These are phyloP conservation scores for Aurelia coerulea DNA, from an alignment of 30 jellyfish, hydroid and myxozoan genomes.

Conservation along the genomic window DNA sequence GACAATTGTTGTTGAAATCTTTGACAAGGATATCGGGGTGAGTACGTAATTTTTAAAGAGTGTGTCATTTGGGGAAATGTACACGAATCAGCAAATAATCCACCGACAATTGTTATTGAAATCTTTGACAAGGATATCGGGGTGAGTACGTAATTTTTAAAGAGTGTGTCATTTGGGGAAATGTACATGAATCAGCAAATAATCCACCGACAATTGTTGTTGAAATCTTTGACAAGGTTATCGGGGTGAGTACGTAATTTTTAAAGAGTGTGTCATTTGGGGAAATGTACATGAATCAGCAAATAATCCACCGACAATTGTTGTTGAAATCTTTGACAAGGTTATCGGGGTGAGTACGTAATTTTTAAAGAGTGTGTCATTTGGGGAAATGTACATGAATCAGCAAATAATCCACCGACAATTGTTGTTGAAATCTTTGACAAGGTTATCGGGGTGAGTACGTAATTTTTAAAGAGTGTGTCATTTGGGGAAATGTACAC, in stretches of 20 bases:
- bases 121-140: constrained; percentile 67
- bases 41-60: constrained; percentile 55
- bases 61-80: constrained; percentile 92
- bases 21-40: constrained; percentile 46
- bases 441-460: not conserved
- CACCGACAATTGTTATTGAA: constrained; percentile 90
- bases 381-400: constrained; percentile 91
- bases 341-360: too few relatives aligned
- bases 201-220: constrained; percentile 91
- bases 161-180: constrained; percentile 92
- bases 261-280: constrained; percentile 86
- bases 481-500: constrained; percentile 90
- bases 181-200: constrained; percentile 72
- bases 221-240: constrained; percentile 80
- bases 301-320: constrained; percentile 89
- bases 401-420: constrained; percentile 89
- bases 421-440: constrained; percentile 88
- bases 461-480: constrained; percentile 67
- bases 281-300: constrained; percentile 88
- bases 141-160: constrained; percentile 28
- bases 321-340: constrained; percentile 85
- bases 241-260: not conserved
- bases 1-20: constrained; percentile 81
- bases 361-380: constrained; percentile 78
- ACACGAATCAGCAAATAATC: constrained; percentile 78